Evolutionary conservation across 2,888 invertebrate species (phyloP), one percentile per base, ranked within the genome.

Genomic region (Atrina japonica): DNA sequence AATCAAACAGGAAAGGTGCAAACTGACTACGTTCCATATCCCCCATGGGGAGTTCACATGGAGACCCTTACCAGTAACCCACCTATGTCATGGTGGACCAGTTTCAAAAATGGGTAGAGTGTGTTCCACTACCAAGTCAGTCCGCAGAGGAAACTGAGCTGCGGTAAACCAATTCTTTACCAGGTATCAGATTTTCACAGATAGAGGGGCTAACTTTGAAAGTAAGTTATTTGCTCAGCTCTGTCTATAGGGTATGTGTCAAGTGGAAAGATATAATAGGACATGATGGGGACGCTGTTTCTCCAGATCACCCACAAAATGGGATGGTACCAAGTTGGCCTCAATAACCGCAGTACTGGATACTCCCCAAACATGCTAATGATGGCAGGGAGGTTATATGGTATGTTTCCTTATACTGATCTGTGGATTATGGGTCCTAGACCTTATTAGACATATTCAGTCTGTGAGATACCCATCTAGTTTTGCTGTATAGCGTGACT

Each of bases 91-190:
- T 66, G 65, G 41, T 66, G 23, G 70, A 73, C 35, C 73, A 73
- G 41, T 76, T 70, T 47, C 73, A 70, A 0, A 76, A 76, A 30
- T 74, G 71, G 73, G 70, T 76, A 3, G 73, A 73, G 29, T 70
- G 70, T 40, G 43, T 64, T 23, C 63, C 70, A 3, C 40, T 74
- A 16, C 70, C 70, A 6, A 49, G 40, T 30, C 71, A 74, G 41
- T 47, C 61, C n/a, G 66, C 70, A 9, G 58, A 65, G 45, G 59
- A 60, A n/a, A 66, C 70, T 18, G 75, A 18, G 70, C 70, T 21
- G 61, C 72, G 6, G 55, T 72, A 14, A 55, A 74, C 40, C 21
- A 53, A 5, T 76, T 73, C 49, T 67, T 73, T 35, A 25, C 69
- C 3, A 35, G 68, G 1, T 59, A 68, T n/a, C 56, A 73, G 41